Percentiles rank a stretch among this genome's conserved stretches.
These are phyloP conservation scores for Formica selysi DNA, from an alignment of 1,140 invertebrate genomes.

Conservation along the genomic window DNA sequence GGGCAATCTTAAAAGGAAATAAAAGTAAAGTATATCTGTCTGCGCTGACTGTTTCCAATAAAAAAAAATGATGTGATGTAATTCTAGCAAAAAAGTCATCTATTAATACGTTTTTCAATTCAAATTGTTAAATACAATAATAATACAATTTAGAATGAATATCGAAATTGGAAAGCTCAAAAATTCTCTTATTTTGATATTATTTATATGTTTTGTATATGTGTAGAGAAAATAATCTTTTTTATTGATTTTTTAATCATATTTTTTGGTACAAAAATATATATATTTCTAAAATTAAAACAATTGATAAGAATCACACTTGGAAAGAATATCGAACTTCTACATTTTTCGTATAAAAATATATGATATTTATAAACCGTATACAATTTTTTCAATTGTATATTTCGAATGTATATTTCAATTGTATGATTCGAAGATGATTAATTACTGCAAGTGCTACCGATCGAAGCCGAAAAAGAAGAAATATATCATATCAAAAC, in stretches of 20 bases:
- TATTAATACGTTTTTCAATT: too few species aligned
- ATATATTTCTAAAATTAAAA: neutral
- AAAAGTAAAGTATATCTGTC: conserved; percentile 1
- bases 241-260: neutral
- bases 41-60: neutral
- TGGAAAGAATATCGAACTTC: neutral
- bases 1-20: conserved; percentile 7
- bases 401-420: neutral
- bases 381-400: neutral
- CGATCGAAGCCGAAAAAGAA: neutral
- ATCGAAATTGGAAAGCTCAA: too few species aligned
- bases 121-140: too few species aligned
- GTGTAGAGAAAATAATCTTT: neutral
- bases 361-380: neutral
- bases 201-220: neutral
- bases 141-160: too few species aligned
- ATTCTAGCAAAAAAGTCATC: too few species aligned
- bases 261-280: neutral
- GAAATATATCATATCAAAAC: conserved; percentile 6
- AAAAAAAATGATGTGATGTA: neutral
- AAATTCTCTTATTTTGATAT: too few species aligned
- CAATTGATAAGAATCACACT: neutral
- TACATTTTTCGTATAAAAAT: neutral
- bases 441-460: neutral
- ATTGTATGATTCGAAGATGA: neutral